Conservation (phyloP, 2,888 invertebrate genomes). For the Tetragonisca angustula region DNA sequence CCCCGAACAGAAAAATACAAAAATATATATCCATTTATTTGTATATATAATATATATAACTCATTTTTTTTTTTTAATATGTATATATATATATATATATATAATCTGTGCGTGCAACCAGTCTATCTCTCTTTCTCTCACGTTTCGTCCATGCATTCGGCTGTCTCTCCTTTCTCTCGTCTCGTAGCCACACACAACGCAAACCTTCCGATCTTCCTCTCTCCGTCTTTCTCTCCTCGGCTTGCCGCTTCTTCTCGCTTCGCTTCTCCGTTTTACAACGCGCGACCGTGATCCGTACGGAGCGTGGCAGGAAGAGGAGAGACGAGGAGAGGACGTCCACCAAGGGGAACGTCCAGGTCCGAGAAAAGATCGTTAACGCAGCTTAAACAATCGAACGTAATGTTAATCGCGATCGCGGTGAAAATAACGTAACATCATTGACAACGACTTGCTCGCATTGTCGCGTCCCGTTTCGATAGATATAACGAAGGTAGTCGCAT, state of each 20-base stretch:
- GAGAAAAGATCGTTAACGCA: conserved; percentile 34
- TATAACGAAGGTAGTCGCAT: background rate
- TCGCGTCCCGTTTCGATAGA: background rate
- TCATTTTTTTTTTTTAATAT: conserved; percentile 24
- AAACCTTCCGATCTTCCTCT: conserved; percentile 46
- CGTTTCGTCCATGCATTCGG: conserved; percentile 18
- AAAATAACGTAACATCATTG: background rate
- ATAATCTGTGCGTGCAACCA: conserved; percentile 23
- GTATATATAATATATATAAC: conserved; percentile 7
- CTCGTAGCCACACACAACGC: conserved; percentile 8
- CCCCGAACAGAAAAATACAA: conserved; percentile 59
- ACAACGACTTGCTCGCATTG: background rate
- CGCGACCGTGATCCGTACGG: conserved; percentile 36
- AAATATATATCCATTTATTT: conserved; percentile 63
- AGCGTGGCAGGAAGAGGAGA: background rate
- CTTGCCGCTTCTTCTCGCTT: conserved; percentile 30
- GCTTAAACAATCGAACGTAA: conserved; percentile 19
- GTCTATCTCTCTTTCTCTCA: conserved; percentile 45
- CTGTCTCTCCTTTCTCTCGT: conserved; percentile 23
- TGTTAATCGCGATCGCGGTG: conserved; percentile 27
- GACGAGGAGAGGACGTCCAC: background rate
- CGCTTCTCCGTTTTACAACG: conserved; percentile 33
- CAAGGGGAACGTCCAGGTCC: conserved; percentile 8
- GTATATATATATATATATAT: background rate
- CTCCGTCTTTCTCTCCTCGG: conserved; percentile 36